phyloP scores from a whole-genome alignment of 2,888 invertebrate genomes.

The Lithosia quadra region DNA sequence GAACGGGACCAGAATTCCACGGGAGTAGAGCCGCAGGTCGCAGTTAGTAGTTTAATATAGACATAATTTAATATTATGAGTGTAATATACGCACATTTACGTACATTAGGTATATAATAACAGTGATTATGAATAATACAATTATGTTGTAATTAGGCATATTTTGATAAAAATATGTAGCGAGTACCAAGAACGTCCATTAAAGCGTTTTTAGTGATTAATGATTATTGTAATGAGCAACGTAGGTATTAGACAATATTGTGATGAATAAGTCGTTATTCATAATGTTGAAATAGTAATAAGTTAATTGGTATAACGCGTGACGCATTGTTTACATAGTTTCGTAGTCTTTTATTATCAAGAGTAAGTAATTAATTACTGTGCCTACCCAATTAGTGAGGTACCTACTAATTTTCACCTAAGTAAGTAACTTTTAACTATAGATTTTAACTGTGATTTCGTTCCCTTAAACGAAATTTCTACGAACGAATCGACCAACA shows the following conservation, averaged over 20 bases:
- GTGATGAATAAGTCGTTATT: not conserved
- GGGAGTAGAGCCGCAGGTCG: no score
- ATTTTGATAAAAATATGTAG: not conserved
- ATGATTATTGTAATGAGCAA: not conserved
- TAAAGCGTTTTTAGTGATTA: not conserved
- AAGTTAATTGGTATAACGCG: conserved; percentile 28
- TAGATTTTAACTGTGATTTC: not conserved
- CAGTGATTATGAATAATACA: not conserved
- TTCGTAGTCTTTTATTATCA: conserved; percentile 23
- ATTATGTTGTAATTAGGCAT: not conserved
- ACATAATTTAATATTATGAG: not conserved
- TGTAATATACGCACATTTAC: not conserved
- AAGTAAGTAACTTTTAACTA: no score
- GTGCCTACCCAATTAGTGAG: no score
- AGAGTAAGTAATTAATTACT: not conserved
- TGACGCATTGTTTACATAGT: conserved; percentile 46
- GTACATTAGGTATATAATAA: not conserved
- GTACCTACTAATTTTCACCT: not conserved
- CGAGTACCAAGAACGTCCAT: not conserved
- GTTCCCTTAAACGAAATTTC: no score
- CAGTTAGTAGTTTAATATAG: not conserved
- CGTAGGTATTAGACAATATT: conserved; percentile 8
- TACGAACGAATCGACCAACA: no score
- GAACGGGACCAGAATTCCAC: no score
- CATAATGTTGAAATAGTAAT: conserved; percentile 30